Conservation (phyloP, 64 coral and sea anemone genomes). For the Porites australiensis region DNA sequence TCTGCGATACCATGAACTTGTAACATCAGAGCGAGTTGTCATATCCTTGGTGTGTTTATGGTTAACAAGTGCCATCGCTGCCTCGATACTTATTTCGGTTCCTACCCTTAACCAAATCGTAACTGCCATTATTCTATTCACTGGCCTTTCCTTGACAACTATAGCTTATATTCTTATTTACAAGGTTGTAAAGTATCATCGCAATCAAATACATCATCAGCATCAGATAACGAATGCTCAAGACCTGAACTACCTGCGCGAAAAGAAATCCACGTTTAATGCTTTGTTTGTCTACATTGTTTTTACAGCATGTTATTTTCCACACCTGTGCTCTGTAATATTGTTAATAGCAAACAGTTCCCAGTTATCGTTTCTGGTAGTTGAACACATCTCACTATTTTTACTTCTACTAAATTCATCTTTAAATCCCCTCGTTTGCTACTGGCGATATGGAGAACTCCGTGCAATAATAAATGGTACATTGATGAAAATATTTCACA, state of each 20-base stretch:
- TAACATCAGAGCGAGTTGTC: no score
- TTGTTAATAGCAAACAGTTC: neutral
- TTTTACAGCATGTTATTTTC: neutral
- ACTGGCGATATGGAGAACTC: neutral
- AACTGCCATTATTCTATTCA: no score
- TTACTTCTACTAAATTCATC: neutral
- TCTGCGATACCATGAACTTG: no score
- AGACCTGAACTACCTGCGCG: neutral
- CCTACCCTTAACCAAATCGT: no score
- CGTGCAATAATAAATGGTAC: neutral
- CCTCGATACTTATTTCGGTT: no score
- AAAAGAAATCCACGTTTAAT: neutral
- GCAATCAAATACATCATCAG: no score
- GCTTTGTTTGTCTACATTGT: neutral
- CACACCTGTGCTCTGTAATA: neutral
- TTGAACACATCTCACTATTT: neutral
- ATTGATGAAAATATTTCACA: neutral
- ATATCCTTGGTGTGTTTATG: no score
- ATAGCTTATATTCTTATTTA: no score
- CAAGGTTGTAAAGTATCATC: no score
- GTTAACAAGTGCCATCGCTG: no score
- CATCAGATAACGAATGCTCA: no score
- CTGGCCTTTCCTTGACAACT: no score
- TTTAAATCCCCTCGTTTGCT: neutral
- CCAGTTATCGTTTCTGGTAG: neutral